These are phyloP conservation scores for Auanema sp. DNA, from an alignment of 2,888 invertebrate species.

Conservation along the genomic window DNA sequence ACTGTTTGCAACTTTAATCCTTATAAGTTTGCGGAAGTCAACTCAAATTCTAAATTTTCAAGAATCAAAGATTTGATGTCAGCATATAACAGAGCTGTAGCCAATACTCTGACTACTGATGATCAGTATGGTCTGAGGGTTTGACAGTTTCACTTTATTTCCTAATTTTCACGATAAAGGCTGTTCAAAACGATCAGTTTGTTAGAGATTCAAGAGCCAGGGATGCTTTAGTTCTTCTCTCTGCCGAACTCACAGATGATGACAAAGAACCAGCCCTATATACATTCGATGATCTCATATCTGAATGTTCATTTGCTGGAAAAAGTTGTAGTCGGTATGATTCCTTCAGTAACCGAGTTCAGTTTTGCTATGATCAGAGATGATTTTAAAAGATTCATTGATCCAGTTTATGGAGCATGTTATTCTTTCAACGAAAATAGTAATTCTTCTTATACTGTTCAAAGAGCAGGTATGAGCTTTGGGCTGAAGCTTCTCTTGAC, in stretches of 20 bases:
- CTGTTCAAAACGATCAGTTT: conserved; percentile 21
- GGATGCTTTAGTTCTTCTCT: conserved; percentile 29
- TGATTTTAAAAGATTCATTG: conserved; percentile 34
- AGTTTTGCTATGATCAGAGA: conserved; percentile 13
- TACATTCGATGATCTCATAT: conserved; percentile 32
- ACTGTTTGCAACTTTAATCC: conserved; percentile 51
- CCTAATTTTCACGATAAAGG: conserved; percentile 16
- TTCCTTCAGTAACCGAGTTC: not conserved
- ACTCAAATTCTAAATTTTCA: conserved; percentile 20
- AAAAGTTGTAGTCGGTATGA: conserved; percentile 25
- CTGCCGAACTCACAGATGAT: conserved; percentile 21
- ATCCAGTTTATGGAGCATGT: conserved; percentile 45
- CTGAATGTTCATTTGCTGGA: conserved; percentile 44
- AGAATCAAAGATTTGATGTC: conserved; percentile 28
- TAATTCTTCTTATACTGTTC: conserved; percentile 26
- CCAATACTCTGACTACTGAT: conserved; percentile 8
- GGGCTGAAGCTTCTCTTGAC: conserved; percentile 40
- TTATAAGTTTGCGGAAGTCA: conserved; percentile 35
- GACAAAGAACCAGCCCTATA: conserved; percentile 28
- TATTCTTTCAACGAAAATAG: conserved; percentile 41
- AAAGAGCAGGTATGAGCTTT: conserved; percentile 40
- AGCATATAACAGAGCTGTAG: conserved; percentile 21
- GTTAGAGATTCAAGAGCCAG: conserved; percentile 25
- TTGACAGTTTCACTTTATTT: conserved; percentile 3
- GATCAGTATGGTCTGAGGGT: conserved; percentile 19